Conservation (phyloP, 2,113 vertebrate species). For the Onychostoma macrolepis region DNA sequence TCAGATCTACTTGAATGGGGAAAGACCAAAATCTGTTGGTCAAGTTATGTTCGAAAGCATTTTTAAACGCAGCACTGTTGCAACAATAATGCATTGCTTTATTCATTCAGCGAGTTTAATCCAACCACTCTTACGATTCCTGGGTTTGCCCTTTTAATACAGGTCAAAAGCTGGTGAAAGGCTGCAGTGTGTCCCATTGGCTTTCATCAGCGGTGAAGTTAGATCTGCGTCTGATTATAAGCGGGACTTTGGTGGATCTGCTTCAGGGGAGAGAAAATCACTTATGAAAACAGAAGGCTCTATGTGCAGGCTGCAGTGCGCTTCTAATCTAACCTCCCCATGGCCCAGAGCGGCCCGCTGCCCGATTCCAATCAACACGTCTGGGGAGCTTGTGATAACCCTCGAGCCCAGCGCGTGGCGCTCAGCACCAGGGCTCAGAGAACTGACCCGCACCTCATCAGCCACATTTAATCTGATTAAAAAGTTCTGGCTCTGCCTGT, state of each 20-base stretch:
- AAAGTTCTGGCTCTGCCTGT: slow-evolving; percentile 25
- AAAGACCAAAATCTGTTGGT: too few species aligned
- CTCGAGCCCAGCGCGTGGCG: slow-evolving; percentile 31
- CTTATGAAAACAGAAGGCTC: slow-evolving; percentile 44
- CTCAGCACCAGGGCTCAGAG: slow-evolving; percentile 36
- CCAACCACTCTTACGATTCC: not conserved
- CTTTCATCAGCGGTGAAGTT: slow-evolving; percentile 41
- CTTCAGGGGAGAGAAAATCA: slow-evolving; percentile 53
- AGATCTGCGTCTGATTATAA: slow-evolving; percentile 55
- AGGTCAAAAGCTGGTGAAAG: slow-evolving; percentile 46
- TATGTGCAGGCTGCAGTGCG: not conserved
- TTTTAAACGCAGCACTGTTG: not conserved
- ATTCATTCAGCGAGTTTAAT: slow-evolving; percentile 24
- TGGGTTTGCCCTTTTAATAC: slow-evolving; percentile 32
- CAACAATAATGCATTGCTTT: slow-evolving; percentile 9
- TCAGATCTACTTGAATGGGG: not conserved
- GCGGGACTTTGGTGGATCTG: slow-evolving; percentile 41
- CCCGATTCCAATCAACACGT: slow-evolving; percentile 33
- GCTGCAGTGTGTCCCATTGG: slow-evolving; percentile 32
- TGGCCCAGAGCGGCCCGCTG: slow-evolving; percentile 45
- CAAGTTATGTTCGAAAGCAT: too few species aligned
- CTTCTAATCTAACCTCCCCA: slow-evolving; percentile 46
- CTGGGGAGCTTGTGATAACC: slow-evolving; percentile 52
- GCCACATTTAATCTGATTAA: slow-evolving; percentile 27
- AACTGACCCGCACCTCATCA: slow-evolving; percentile 41